Percentiles rank a stretch among this genome's conserved stretches.
phyloP scores from a whole-genome alignment of 2,888 invertebrate species.

The Rhabditoides inermis region DNA sequence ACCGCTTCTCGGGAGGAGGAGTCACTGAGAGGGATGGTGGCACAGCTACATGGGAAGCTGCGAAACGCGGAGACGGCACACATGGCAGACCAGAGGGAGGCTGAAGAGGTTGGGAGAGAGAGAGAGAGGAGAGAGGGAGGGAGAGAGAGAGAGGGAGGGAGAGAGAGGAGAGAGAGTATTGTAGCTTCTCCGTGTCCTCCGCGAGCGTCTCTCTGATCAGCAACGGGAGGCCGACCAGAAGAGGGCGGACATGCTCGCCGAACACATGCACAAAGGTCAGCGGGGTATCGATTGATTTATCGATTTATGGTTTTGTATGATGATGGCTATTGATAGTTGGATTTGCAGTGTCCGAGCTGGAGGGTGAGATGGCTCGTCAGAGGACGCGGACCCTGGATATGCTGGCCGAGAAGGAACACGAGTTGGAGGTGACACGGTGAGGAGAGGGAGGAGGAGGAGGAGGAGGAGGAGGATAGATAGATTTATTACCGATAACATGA shows the following conservation, averaged over 20 bases:
- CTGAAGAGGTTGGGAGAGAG: conserved; percentile 18
- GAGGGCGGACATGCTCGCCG: conserved; percentile 13
- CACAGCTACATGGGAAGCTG: conserved; percentile 35
- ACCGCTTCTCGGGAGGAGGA: conserved; percentile 12
- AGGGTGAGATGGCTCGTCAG: conserved; percentile 64
- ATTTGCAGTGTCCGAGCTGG: conserved; percentile 33
- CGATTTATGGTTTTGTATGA: background rate
- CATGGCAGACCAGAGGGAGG: conserved; percentile 23
- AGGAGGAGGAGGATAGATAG: too few relatives aligned
- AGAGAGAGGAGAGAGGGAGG: background rate
- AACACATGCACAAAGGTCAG: conserved; percentile 17
- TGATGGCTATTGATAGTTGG: too few relatives aligned
- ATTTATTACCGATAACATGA: too few relatives aligned
- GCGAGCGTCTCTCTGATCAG: conserved; percentile 34
- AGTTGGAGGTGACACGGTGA: conserved; percentile 37
- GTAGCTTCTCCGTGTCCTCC: conserved; percentile 15
- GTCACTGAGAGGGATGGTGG: conserved; percentile 19
- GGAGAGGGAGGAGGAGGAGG: too few relatives aligned
- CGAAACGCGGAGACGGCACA: conserved; percentile 27
- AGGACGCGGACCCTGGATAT: conserved; percentile 67
- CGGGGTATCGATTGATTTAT: background rate
- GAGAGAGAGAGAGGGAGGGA: too few relatives aligned
- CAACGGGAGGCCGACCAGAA: conserved; percentile 28
- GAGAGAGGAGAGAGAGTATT: too few relatives aligned
- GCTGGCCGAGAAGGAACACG: conserved; percentile 39